Evolutionary conservation across 2,113 vertebrate genomes (phyloP).

Genomic region (Opisthocomus hoazin): DNA sequence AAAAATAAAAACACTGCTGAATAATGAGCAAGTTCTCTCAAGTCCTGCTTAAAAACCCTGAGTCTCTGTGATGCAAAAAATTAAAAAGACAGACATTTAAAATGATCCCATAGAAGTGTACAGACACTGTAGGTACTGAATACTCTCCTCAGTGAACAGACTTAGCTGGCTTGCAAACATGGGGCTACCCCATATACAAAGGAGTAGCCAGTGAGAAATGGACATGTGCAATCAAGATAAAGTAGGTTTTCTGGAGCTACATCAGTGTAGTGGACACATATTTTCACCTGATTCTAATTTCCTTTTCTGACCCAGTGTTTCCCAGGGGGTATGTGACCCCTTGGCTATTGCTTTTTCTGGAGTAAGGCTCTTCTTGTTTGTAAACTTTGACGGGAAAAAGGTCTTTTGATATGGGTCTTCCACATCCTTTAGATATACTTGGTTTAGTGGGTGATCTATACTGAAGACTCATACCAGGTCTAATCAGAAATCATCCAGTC

Average conservation of each 20-base stretch:
- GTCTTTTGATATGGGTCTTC: background rate
- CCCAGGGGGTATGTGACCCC: rapidly evolving
- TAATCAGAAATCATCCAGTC: background rate
- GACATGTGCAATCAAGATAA: background rate
- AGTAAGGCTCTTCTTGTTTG: background rate
- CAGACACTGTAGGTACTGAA: background rate
- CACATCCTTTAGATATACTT: background rate
- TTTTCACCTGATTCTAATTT: background rate
- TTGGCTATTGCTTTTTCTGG: background rate
- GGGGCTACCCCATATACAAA: background rate
- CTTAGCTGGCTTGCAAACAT: background rate
- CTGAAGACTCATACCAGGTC: background rate
- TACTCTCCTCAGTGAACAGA: background rate
- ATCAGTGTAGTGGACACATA: background rate
- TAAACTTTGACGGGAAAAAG: background rate
- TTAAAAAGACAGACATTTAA: background rate
- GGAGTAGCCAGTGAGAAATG: background rate
- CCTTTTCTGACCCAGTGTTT: background rate
- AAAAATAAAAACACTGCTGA: background rate
- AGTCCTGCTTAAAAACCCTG: background rate
- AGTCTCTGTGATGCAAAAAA: background rate
- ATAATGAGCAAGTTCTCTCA: background rate
- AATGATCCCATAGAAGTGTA: background rate
- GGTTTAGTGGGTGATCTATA: background rate
- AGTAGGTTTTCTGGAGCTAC: background rate